Evolutionary conservation across 2,113 vertebrate genomes (phyloP).

Genomic region (Labeo rohita): DNA sequence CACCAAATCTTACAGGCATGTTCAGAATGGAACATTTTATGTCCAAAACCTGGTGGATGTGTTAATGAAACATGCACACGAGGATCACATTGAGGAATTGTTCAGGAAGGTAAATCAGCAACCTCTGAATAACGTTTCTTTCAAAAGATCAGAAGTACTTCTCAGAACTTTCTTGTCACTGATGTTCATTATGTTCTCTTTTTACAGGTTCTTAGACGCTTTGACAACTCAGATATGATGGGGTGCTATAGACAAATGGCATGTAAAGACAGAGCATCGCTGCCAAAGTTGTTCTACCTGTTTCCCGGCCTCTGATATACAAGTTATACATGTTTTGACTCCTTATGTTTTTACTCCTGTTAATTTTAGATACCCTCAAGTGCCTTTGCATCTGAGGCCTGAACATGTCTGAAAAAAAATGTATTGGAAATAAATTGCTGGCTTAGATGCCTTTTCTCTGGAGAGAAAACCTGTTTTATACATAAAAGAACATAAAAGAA

Average conservation of each 20-base stretch:
- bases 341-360: too few species aligned
- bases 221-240: conserved; percentile 50
- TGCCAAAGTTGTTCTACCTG: conserved; percentile 78
- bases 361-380: background rate
- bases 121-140: background rate
- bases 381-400: background rate
- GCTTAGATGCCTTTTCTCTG: background rate
- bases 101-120: conserved; percentile 73
- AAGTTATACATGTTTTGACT: background rate
- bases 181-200: too few species aligned
- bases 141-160: too few species aligned
- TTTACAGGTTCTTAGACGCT: conserved; percentile 72
- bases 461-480: background rate
- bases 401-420: background rate
- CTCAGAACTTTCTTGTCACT: too few species aligned
- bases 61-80: conserved; percentile 62
- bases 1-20: conserved; percentile 71
- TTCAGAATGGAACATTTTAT: conserved; percentile 64
- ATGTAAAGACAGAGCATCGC: conserved; percentile 68
- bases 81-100: conserved; percentile 73
- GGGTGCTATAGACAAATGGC: conserved; percentile 70
- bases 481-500: background rate
- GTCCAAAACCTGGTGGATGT: conserved; percentile 68
- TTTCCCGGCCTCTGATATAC: conserved; percentile 73
- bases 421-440: background rate